phyloP scores from a whole-genome alignment of 2,797 vertebrate genomes.

The Clarias laeviceps region DNA sequence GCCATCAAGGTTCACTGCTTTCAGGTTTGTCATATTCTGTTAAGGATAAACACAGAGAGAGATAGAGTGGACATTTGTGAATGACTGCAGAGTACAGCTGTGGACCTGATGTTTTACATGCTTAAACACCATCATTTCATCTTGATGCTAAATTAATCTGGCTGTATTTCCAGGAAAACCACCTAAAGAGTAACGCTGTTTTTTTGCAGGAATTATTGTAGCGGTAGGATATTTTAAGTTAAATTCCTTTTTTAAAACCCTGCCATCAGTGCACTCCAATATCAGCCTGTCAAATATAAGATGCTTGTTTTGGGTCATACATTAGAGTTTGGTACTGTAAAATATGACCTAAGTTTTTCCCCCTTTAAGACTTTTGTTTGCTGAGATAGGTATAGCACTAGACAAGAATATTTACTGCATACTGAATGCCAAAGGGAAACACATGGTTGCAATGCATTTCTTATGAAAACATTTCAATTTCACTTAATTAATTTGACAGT shows the following conservation, averaged over 20 bases:
- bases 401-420: neutral
- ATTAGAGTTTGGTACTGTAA: conserved; percentile 48
- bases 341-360: conserved; percentile 50
- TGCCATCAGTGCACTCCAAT: conserved; percentile 18
- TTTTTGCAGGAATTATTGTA: conserved; percentile 15
- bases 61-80: conserved; percentile 13
- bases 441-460: neutral
- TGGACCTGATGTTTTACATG: conserved; percentile 25
- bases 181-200: conserved; percentile 41
- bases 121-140: conserved; percentile 31
- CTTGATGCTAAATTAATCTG: conserved; percentile 29
- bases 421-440: neutral
- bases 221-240: conserved; percentile 39
- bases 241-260: conserved; percentile 35
- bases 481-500: too few species aligned
- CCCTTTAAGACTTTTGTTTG: conserved; percentile 50
- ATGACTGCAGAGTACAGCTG: conserved; percentile 18
- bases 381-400: neutral
- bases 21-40: conserved; percentile 78
- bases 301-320: conserved; percentile 68
- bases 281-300: conserved; percentile 47
- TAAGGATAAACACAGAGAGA: conserved; percentile 23
- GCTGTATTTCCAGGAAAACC: conserved; percentile 37
- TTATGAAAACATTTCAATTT: neutral
- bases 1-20: conserved; percentile 74